These are phyloP conservation scores for Gymnocypris eckloni DNA, from an alignment of 2,797 vertebrate species.

Conservation along the genomic window DNA sequence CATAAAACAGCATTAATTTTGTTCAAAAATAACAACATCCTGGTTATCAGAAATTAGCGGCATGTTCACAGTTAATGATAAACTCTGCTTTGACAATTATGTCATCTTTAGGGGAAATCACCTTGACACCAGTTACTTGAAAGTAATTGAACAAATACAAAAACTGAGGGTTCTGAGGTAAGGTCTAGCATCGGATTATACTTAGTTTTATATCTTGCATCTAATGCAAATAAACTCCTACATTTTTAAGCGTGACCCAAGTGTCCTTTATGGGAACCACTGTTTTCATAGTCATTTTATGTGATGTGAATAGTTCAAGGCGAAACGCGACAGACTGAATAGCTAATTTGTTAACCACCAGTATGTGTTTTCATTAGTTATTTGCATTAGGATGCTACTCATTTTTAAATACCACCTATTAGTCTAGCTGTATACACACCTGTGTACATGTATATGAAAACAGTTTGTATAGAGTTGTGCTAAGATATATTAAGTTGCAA, in stretches of 20 bases:
- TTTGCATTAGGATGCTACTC: neutral
- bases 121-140: neutral
- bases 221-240: neutral
- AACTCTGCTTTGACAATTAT: neutral
- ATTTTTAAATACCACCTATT: conserved; percentile 23
- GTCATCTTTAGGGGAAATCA: neutral
- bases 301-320: neutral
- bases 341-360: conserved; percentile 13
- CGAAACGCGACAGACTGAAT: neutral
- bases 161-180: neutral
- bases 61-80: neutral
- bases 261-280: neutral
- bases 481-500: conserved; percentile 26
- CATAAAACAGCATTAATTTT: neutral
- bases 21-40: neutral
- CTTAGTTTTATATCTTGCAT: neutral
- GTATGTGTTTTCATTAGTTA: neutral
- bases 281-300: neutral
- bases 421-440: conserved; percentile 31
- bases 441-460: conserved; percentile 29
- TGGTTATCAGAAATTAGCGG: neutral
- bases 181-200: neutral
- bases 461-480: conserved; percentile 18
- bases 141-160: neutral
- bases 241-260: neutral